Evolutionary conservation across 2,888 invertebrate genomes (phyloP), one percentile per base, ranked within the genome.

Genomic region (Leptogaster cylindrica): DNA sequence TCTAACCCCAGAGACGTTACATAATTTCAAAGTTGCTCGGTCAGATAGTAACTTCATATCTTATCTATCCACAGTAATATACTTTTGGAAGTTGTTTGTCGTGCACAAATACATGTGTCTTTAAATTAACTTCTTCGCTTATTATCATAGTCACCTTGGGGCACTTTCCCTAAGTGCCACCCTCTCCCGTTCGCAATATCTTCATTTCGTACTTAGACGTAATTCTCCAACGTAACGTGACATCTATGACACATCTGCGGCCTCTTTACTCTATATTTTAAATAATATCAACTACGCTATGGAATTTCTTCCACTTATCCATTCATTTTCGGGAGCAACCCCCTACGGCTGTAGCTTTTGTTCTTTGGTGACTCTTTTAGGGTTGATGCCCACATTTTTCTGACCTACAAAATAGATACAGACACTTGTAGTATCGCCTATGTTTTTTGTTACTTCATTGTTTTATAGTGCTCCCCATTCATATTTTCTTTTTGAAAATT

Each of bases 51-150:
- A 39, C 61, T 61, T 28, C 41, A 61, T 61, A 27, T 31, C 61
- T 61, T 61, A 61, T 61, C 61, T 61, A 16, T 10, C 6, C 61
- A 23, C 14, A 44, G 20, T 61, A 44, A 27, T 61, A 61, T 61
- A 44, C 61, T 61, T 61, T 61, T 61, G 28, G 44, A 44, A 61
- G 44, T 61, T 61, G 44, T 61, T 61, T 61, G 41, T 23, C 41
- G 27, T 28, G 39, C 27, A 25, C 25, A 28, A 28, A n/a, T 44
- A 18, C 61, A 44, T 44, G 18, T 44, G 44, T 28, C 41, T 41
- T 16, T 61, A 18, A 27, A 28, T 28, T 25, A 18, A 4, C 20
- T 61, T 39, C 44, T 61, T 61, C 44, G 41, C 28, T 61, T 18
- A n/a, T 23, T 39, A n/a, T n/a, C n/a, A n/a, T 7, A 7, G 16